Conservation (phyloP, 2,113 vertebrate genomes). For the Bubalus kerabau region DNA sequence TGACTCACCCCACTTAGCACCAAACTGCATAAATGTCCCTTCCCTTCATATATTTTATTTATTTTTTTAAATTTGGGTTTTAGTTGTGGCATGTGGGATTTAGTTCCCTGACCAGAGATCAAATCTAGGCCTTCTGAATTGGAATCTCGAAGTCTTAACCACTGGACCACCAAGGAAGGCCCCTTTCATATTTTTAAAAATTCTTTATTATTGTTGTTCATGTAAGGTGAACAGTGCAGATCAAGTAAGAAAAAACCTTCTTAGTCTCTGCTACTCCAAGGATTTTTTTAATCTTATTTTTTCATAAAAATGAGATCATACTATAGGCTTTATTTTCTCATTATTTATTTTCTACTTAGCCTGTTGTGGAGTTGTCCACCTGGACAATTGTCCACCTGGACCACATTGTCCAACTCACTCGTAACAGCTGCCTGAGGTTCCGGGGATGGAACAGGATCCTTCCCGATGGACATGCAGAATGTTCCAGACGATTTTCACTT, state of each 20-base stretch:
- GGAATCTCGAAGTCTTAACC: not conserved
- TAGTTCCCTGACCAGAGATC: not conserved
- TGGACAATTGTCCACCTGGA: not conserved
- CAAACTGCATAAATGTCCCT: not conserved
- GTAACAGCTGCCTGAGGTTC: fast-evolving
- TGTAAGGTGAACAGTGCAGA: not conserved
- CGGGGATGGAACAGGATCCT: not conserved
- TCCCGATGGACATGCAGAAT: not conserved
- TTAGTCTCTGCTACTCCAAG: not conserved
- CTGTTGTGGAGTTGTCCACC: not conserved
- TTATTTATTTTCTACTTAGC: not conserved
- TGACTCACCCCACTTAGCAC: not conserved
- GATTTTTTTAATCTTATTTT: not conserved
- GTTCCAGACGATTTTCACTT: not conserved
- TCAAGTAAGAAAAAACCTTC: not conserved
- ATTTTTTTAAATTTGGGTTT: not conserved
- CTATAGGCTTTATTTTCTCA: not conserved
- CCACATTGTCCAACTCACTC: not conserved
- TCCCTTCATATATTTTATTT: not conserved
- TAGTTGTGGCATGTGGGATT: not conserved
- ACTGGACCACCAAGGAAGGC: not conserved
- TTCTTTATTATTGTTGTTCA: not conserved
- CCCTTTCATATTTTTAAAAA: not conserved
- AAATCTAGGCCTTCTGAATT: not conserved
- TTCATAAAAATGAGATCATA: not conserved